These are phyloP conservation scores for Drosophila subpulchrella DNA, from an alignment of 1,140 invertebrate species.

Conservation along the genomic window DNA sequence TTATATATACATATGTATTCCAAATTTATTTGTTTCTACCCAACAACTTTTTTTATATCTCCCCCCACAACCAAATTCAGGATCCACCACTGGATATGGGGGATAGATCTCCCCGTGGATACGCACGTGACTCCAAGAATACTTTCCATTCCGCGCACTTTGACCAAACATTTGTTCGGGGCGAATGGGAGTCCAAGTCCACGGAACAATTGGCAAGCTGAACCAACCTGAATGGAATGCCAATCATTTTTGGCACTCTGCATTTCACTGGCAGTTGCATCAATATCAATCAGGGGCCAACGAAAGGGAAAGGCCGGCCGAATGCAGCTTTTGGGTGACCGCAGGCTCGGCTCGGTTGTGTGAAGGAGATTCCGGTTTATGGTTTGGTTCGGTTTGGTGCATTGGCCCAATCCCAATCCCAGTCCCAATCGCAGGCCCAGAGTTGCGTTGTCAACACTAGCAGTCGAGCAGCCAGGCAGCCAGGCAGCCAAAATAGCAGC, in stretches of 20 bases:
- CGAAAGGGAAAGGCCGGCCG: conserved; percentile 66
- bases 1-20: too few species aligned
- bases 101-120: too few species aligned
- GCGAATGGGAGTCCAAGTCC: too few species aligned
- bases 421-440: conserved; percentile 23
- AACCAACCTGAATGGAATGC: conserved; percentile 40
- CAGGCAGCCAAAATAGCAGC: conserved; percentile 4
- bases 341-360: conserved; percentile 50
- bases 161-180: conserved; percentile 8
- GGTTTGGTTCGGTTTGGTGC: conserved; percentile 40
- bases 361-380: conserved; percentile 61
- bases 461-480: background rate
- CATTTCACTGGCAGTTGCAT: conserved; percentile 22
- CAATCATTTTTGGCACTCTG: conserved; percentile 37
- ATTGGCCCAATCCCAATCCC: conserved; percentile 62
- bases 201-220: conserved; percentile 17
- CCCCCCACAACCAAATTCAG: too few species aligned
- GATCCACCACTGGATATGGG: too few species aligned
- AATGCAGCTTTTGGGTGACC: conserved; percentile 50
- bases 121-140: background rate
- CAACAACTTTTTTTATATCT: too few species aligned
- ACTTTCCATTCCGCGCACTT: conserved; percentile 5
- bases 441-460: conserved; percentile 58
- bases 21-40: too few species aligned
- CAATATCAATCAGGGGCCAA: conserved; percentile 56